Evolutionary conservation across 2,797 vertebrate genomes (phyloP), one percentile per base, ranked within the genome.

Genomic region (Cuculus canorus): DNA sequence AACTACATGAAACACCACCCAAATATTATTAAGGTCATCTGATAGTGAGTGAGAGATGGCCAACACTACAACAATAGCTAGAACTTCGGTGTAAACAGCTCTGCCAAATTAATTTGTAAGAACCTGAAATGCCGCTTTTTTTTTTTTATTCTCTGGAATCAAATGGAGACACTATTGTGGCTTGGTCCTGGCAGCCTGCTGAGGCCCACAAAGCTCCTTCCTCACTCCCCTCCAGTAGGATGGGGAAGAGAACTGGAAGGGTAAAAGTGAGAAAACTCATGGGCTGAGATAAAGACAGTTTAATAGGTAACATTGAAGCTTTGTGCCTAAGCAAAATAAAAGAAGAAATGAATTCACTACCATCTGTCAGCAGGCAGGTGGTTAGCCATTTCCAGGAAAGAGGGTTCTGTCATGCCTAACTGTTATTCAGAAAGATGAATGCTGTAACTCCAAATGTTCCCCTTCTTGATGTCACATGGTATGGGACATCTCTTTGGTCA

Each of bases 191-290:
- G 5, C 15, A 82, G 15, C 2, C 19, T 81, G 11, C 9, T n/a
- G 12, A 66, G 17, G 4, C 17, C 7, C 18, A 33, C 0, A 1
- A 24, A 77, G 14, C 6, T 12, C 1, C 27, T 28, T 8, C 6
- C 11, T 66, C n/a, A 18, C 33, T 63, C 4, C 13, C 7, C 10
- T n/a, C 16, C 17, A 2, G 22, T 71, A 60, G 22, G 41, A 41
- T 12, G 8, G 11, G 35, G 9, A 84, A 43, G 47, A 66, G 28
- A 80, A 56, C 7, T 24, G 5, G 10, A 35, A 45, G 11, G 47
- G 47, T 47, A 48, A 48, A 47, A 48, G 47, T 48, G 47, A 48
- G 10, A 48, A 48, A 48, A 48, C 11, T 48, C 47, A 11, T 48
- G 23, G 47, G 47, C 24, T 48, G 22, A 11, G 21, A 48, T 48